Conservation (phyloP, 2,888 invertebrate genomes). For the Cataglyphis albicans region DNA sequence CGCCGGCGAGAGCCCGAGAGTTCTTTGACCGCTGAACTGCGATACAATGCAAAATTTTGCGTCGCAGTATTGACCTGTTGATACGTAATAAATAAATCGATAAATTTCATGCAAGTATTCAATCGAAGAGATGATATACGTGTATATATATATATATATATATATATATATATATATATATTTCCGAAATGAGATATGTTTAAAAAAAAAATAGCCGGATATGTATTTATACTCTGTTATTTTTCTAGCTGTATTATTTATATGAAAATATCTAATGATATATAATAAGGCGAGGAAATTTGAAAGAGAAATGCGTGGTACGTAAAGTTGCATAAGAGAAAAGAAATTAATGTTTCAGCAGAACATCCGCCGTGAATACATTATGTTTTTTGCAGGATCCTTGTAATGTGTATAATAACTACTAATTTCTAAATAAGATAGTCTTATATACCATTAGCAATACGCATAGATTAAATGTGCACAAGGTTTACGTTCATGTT, state of each 20-base stretch:
- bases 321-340: conserved; percentile 33
- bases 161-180: background rate
- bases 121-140: background rate
- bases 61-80: conserved; percentile 22
- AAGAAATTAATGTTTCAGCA: conserved; percentile 20
- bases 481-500: conserved; percentile 22
- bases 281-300: conserved; percentile 7
- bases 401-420: conserved; percentile 46
- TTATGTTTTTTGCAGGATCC: background rate
- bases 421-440: conserved; percentile 46
- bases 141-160: background rate
- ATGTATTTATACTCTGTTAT: background rate
- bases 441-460: conserved; percentile 37
- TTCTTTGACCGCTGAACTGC: conserved; percentile 68
- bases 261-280: background rate
- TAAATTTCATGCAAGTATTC: conserved; percentile 1
- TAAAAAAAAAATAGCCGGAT: background rate
- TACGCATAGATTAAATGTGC: conserved; percentile 23
- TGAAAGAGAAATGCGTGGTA: conserved; percentile 18
- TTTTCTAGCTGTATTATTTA: background rate
- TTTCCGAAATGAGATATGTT: background rate
- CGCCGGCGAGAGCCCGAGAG: conserved; percentile 56
- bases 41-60: conserved; percentile 56
- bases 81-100: conserved; percentile 13
- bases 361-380: conserved; percentile 13